Percentiles rank a stretch among this genome's conserved stretches.
Evolutionary conservation across 2,888 invertebrate species (phyloP).

Genomic region (Mechanitis messenoides): DNA sequence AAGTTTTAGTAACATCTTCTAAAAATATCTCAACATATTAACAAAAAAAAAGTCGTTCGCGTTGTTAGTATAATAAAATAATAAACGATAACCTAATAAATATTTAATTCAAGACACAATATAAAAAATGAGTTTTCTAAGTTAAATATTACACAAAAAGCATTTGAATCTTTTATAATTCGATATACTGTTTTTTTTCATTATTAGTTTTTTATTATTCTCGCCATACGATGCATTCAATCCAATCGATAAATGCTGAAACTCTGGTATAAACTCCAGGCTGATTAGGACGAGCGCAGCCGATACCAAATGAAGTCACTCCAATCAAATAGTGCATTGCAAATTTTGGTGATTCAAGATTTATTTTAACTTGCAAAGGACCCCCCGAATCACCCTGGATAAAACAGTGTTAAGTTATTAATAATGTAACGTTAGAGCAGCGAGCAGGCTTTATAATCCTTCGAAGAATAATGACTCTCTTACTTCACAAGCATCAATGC

Average conservation of each 20-base stretch:
- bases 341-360: slow-evolving; percentile 14
- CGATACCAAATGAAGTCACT: slow-evolving; percentile 40
- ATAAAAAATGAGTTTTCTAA: too few species aligned
- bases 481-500: slow-evolving; percentile 56
- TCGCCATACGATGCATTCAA: slow-evolving; percentile 39
- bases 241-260: slow-evolving; percentile 38
- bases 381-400: slow-evolving; percentile 74
- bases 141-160: too few species aligned
- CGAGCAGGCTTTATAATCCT: too few species aligned
- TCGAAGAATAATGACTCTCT: neutral
- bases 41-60: too few species aligned
- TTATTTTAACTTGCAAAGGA: slow-evolving; percentile 72
- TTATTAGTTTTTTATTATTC: neutral
- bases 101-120: too few species aligned
- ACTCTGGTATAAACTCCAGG: slow-evolving; percentile 40
- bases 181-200: too few species aligned
- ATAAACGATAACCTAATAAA: too few species aligned
- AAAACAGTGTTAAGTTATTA: too few species aligned
- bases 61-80: too few species aligned
- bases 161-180: too few species aligned
- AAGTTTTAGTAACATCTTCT: too few species aligned
- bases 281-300: slow-evolving; percentile 30
- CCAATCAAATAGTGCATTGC: slow-evolving; percentile 38
- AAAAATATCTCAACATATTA: too few species aligned
- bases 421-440: neutral